Conservation (phyloP, 2,113 vertebrate genomes). For the Onychostoma macrolepis region DNA sequence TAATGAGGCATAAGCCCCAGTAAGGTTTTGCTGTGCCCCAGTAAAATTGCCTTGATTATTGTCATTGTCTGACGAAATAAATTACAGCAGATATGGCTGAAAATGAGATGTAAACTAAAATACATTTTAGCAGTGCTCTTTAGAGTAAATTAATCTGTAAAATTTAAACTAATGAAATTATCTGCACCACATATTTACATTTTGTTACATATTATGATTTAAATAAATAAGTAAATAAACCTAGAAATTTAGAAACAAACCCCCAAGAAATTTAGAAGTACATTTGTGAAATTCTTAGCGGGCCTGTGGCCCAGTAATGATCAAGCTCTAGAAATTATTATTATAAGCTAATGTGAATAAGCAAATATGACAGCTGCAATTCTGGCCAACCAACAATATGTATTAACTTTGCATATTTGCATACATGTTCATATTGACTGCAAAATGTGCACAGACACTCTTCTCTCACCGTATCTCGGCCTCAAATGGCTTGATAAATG, state of each 20-base stretch:
- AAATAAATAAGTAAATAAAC: too few relatives aligned
- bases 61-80: background rate
- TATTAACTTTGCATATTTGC: background rate
- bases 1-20: background rate
- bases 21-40: background rate
- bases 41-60: background rate
- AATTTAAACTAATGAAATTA: background rate
- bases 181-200: background rate
- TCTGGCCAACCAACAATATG: too few relatives aligned
- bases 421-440: background rate
- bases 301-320: background rate
- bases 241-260: too few relatives aligned
- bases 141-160: background rate
- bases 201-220: too few relatives aligned
- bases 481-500: constrained; percentile 86
- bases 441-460: constrained; percentile 21
- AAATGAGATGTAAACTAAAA: background rate
- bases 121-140: background rate
- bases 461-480: constrained; percentile 78
- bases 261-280: too few relatives aligned
- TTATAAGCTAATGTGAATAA: background rate
- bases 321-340: background rate
- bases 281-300: too few relatives aligned
- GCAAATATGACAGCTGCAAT: background rate
- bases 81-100: background rate